These are phyloP conservation scores for Diplolepis rosae DNA, from an alignment of 2,888 invertebrate species.

Conservation along the genomic window DNA sequence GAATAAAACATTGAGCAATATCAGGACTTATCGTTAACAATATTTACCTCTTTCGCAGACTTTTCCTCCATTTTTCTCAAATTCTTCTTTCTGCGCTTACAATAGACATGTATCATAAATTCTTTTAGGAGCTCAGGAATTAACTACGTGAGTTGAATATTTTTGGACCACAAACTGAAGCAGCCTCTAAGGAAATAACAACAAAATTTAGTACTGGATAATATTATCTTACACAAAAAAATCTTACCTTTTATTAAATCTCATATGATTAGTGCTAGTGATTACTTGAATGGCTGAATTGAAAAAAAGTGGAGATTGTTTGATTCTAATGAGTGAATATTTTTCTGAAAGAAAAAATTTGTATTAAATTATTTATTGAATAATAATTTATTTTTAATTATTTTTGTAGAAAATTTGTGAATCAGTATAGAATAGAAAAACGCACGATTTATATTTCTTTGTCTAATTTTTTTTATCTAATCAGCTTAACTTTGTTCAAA, in stretches of 20 bases:
- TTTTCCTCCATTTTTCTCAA: neutral
- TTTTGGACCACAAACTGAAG: constrained; percentile 50
- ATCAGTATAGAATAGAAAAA: neutral
- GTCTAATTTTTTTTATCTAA: neutral
- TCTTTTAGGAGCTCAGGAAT: constrained; percentile 55
- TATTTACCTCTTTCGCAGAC: constrained; percentile 13
- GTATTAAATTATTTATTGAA: neutral
- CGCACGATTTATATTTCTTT: neutral
- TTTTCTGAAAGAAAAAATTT: neutral
- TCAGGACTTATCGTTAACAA: too few species aligned
- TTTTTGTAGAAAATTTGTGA: neutral
- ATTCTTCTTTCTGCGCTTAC: constrained; percentile 28
- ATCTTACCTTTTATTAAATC: neutral
- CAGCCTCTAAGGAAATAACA: constrained; percentile 11
- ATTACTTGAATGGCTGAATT: neutral
- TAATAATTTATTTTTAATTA: neutral
- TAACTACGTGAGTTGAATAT: constrained; percentile 51
- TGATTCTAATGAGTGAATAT: neutral
- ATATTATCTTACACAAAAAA: neutral
- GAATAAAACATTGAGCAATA: neutral
- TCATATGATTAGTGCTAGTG: neutral
- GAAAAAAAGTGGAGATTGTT: neutral
- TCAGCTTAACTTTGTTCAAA: neutral
- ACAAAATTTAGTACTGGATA: neutral
- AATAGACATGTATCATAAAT: constrained; percentile 32